Conservation (phyloP, 2,888 invertebrate species). For the Cheilosia pagana region DNA sequence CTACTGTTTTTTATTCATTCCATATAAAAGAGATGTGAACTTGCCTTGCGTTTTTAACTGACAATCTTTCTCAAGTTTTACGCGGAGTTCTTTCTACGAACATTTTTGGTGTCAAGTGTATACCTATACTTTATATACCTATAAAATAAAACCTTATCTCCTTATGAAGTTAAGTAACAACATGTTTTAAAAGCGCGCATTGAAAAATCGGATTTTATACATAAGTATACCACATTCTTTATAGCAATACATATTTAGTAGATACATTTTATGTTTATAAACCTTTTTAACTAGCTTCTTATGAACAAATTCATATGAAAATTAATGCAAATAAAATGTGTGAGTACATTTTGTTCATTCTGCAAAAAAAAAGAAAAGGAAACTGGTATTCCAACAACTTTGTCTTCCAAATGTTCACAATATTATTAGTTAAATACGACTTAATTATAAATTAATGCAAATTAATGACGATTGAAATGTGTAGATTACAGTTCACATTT, state of each 20-base stretch:
- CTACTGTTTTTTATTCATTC: conserved; percentile 24
- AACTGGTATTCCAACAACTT: no score
- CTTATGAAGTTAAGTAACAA: conserved; percentile 34
- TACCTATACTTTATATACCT: conserved; percentile 26
- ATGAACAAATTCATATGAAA: no score
- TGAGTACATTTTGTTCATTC: no score
- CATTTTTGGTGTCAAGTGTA: conserved; percentile 35
- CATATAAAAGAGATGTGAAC: conserved; percentile 24
- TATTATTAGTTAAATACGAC: conserved; percentile 13
- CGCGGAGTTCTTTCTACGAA: conserved; percentile 43
- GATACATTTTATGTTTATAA: no score
- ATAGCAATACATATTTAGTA: no score
- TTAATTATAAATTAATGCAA: conserved; percentile 82
- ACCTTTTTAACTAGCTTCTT: no score
- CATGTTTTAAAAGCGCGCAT: conserved; percentile 1
- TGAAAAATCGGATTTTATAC: conserved; percentile 17
- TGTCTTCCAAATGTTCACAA: no score
- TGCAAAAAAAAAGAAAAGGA: no score
- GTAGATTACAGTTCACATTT: no score
- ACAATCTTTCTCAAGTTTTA: conserved; percentile 35
- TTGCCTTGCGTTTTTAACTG: conserved; percentile 8
- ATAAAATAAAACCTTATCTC: conserved; percentile 30
- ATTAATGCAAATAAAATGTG: no score
- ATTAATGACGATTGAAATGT: conserved; percentile 78
- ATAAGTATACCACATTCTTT: no score